A percentile compares a stretch with the other conserved stretches of the same genome.
Evolutionary conservation across 1,140 invertebrate genomes (phyloP).

Genomic region (Oryzaephilus surinamensis): DNA sequence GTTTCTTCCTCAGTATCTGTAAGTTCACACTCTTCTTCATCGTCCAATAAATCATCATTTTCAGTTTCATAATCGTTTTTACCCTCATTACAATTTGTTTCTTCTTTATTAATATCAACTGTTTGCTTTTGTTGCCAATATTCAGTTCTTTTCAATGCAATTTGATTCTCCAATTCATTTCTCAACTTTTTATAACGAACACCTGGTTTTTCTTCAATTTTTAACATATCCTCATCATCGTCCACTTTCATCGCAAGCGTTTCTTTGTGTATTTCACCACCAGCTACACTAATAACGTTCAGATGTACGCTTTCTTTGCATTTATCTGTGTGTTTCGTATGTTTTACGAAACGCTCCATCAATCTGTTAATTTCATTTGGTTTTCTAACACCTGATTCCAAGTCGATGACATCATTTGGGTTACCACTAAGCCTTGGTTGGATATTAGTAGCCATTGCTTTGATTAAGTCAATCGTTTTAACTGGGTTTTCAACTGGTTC

Average conservation of each 20-base stretch:
- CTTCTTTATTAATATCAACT: constrained; percentile 23
- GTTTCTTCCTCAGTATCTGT: constrained; percentile 34
- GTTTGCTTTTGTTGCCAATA: constrained; percentile 51
- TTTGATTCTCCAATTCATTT: constrained; percentile 51
- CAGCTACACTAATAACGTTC: constrained; percentile 32
- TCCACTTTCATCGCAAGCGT: constrained; percentile 35
- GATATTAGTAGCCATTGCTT: constrained; percentile 25
- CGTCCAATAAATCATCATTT: constrained; percentile 37
- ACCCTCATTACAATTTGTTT: constrained; percentile 17
- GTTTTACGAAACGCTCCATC: constrained; percentile 50
- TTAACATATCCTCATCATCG: constrained; percentile 22
- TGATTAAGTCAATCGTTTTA: constrained; percentile 20
- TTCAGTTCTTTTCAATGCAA: constrained; percentile 46
- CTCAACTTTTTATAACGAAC: constrained; percentile 45
- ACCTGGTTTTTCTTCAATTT: constrained; percentile 45
- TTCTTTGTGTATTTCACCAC: constrained; percentile 36
- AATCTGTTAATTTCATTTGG: constrained; percentile 45
- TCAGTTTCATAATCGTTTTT: constrained; percentile 20
- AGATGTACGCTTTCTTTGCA: constrained; percentile 25
- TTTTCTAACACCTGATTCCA: constrained; percentile 37
- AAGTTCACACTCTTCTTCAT: constrained; percentile 28
- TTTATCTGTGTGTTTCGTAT: constrained; percentile 39
- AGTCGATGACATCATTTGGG: constrained; percentile 49
- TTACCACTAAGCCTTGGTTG: constrained; percentile 45
- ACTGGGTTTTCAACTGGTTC: constrained; percentile 9